Base-by-base conservation (phyloP, 2,888 invertebrate genomes). In the Orchesella flavescens region DNA sequence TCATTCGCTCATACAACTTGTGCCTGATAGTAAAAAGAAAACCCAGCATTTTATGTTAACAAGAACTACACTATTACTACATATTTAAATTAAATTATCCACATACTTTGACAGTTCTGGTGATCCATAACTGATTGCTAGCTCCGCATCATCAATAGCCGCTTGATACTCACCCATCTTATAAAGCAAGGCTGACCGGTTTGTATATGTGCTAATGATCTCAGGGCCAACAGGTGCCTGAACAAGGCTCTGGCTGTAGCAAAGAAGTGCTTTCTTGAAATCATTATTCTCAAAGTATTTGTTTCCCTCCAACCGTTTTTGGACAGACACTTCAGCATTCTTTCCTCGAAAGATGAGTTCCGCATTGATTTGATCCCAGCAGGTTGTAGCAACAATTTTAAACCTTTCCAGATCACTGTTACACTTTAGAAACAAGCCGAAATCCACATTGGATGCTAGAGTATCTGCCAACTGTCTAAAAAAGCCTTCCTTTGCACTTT, bases 401-500 rank as follows among this genome's bases (percentile, higher is more conserved):
- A 87, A 83, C 71, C 87, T 78, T n/a, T 87, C 86, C n/a, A 86
- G 46, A 63, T 87, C 88, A 13, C 84, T 86, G 15, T 44, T 59
- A 44, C 86, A 85, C n/a, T 59, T 72, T 4, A 84, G 49, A 74
- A 87, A 87, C 13, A 71, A 55, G 17, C 21, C 61, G n/a, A 84
- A 71, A 55, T 87, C 84, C 2, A 88, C 76, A 23, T 76, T 69
- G 19, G 86, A 75, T 2, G 85, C 91, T 21, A 94, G 92, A 87
- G 93, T 92, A 69, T 94, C 92, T 23, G 92, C 93, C 85, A 95
- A 92, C 59, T 92, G 92, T 86, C 92, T 91, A 89, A 96, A 95
- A 90, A 95, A 96, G 0, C 95, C 95, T 88, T 93, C 93, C 83
- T 92, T 91, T 87, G 94, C 93, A 0, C 95, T 94, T 89, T 94